phyloP scores from a whole-genome alignment of 2,113 vertebrate species.

The Mugil cephalus region DNA sequence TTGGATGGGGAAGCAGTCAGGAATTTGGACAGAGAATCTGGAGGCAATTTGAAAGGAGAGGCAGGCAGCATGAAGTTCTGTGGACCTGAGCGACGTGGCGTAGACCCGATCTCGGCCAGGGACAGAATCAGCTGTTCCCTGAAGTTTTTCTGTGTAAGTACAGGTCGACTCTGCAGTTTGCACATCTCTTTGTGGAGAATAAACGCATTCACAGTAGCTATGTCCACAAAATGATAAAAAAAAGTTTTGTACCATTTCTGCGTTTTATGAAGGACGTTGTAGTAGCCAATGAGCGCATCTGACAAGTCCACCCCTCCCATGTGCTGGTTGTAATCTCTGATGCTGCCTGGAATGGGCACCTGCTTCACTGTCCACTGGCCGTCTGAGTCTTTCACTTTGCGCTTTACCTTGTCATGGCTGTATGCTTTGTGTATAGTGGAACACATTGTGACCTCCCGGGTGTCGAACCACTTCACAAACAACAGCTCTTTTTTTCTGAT shows the following conservation, averaged over 20 bases:
- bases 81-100: constrained; percentile 42
- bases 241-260: constrained; percentile 71
- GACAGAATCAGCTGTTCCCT: constrained; percentile 65
- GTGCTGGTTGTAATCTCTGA: constrained; percentile 72
- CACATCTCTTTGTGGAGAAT: constrained; percentile 70
- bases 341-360: constrained; percentile 56
- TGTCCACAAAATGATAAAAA: constrained; percentile 73
- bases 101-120: constrained; percentile 64
- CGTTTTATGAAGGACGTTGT: constrained; percentile 72
- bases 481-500: constrained; percentile 52
- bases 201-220: constrained; percentile 68
- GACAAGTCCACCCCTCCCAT: constrained; percentile 73
- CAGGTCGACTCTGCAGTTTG: constrained; percentile 47
- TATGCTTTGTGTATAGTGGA: constrained; percentile 63
- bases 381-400: constrained; percentile 48
- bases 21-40: neutral
- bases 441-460: constrained; percentile 61
- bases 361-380: constrained; percentile 56
- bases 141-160: constrained; percentile 55
- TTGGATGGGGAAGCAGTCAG: neutral
- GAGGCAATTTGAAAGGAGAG: constrained; percentile 6
- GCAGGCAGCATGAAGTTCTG: constrained; percentile 40
- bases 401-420: constrained; percentile 31
- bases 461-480: constrained; percentile 70
- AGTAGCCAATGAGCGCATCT: constrained; percentile 69